phyloP scores from a whole-genome alignment of 2,888 invertebrate species.

The Adineta ricciae region DNA sequence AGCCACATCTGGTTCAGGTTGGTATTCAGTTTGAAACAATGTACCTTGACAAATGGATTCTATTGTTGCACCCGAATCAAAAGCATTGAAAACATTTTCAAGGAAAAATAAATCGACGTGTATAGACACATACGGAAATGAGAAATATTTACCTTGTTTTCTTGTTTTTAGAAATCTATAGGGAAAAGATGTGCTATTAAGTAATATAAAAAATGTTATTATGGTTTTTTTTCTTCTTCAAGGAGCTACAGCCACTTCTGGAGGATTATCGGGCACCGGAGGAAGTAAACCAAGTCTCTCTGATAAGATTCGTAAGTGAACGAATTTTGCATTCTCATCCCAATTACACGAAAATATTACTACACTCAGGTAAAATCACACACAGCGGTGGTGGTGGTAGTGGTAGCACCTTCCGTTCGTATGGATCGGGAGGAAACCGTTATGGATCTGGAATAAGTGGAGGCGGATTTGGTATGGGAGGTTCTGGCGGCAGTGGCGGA shows the following conservation, averaged over 20 bases:
- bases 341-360: too few relatives aligned
- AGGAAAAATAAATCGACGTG: too few relatives aligned
- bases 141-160: too few relatives aligned
- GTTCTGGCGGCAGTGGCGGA: neutral
- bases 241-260: neutral
- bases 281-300: neutral
- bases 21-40: too few relatives aligned
- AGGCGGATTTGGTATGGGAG: too few relatives aligned
- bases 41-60: too few relatives aligned
- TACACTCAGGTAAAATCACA: neutral
- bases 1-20: neutral
- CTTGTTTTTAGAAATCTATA: too few relatives aligned
- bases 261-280: neutral
- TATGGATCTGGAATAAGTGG: neutral
- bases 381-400: neutral
- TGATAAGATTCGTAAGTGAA: neutral
- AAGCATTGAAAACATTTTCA: too few relatives aligned
- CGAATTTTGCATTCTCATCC: neutral
- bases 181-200: too few relatives aligned
- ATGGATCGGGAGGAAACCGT: neutral
- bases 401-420: neutral
- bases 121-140: too few relatives aligned
- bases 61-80: too few relatives aligned
- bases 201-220: too few relatives aligned
- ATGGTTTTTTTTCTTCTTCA: neutral